These are phyloP conservation scores for Odontamblyopus rebecca DNA, from an alignment of 2,797 vertebrate genomes.

Conservation along the genomic window DNA sequence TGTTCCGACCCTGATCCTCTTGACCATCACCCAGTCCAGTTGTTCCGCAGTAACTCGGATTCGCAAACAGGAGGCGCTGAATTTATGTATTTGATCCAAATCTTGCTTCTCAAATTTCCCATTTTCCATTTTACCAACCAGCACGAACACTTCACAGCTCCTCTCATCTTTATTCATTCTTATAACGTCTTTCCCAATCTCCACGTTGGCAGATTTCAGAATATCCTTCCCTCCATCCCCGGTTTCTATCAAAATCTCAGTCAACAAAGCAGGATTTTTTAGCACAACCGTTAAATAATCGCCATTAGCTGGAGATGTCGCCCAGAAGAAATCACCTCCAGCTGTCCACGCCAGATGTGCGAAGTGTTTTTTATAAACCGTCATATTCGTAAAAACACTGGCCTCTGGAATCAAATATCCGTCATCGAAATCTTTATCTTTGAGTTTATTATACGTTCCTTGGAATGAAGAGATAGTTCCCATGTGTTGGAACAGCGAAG, in stretches of 20 bases:
- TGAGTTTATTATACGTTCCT: slow-evolving; percentile 75
- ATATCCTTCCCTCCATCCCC: slow-evolving; percentile 70
- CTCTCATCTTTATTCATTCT: slow-evolving; percentile 5
- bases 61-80: slow-evolving; percentile 75
- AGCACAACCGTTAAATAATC: slow-evolving; percentile 77
- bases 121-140: slow-evolving; percentile 71
- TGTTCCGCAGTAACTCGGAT: slow-evolving; percentile 77
- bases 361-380: slow-evolving; percentile 54
- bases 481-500: slow-evolving; percentile 84
- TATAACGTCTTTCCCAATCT: slow-evolving; percentile 66
- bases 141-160: slow-evolving; percentile 69
- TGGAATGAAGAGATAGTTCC: slow-evolving; percentile 79
- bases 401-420: slow-evolving; percentile 72
- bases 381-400: slow-evolving; percentile 72
- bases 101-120: slow-evolving; percentile 69
- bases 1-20: slow-evolving; percentile 71
- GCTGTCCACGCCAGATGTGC: slow-evolving; percentile 78
- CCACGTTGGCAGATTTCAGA: slow-evolving; percentile 74
- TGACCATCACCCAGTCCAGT: slow-evolving; percentile 80
- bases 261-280: slow-evolving; percentile 53
- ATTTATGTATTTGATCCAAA: slow-evolving; percentile 22
- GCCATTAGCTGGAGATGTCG: slow-evolving; percentile 63
- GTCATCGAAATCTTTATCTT: slow-evolving; percentile 75
- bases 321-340: slow-evolving; percentile 82
- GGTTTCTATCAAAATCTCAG: slow-evolving; percentile 70